A percentile compares a stretch with the other conserved stretches of the same genome.
Evolutionary conservation across 2,113 vertebrate species (phyloP).

Genomic region (Mohoua ochrocephala): DNA sequence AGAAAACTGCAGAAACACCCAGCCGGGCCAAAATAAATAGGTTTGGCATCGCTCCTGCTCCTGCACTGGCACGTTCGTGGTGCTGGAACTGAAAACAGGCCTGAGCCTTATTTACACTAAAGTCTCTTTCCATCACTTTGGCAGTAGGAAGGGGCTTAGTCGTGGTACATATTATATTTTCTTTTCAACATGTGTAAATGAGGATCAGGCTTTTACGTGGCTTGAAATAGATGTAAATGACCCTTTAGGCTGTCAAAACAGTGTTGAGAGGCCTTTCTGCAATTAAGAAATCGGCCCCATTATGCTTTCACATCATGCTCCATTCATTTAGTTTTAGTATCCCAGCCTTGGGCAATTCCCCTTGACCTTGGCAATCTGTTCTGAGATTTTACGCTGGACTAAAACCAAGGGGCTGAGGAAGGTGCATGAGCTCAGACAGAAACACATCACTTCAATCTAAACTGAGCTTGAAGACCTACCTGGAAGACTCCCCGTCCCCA

Average conservation of each 20-base stretch:
- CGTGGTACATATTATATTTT: conserved; percentile 5
- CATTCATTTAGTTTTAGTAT: not conserved
- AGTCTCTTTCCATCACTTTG: conserved; percentile 44
- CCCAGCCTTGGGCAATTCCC: not conserved
- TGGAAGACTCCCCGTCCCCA: not conserved
- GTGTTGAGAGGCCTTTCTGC: conserved; percentile 10
- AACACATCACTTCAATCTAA: not conserved
- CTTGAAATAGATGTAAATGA: conserved; percentile 52
- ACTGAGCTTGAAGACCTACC: not conserved
- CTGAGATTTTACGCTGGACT: not conserved
- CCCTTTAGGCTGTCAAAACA: conserved; percentile 23
- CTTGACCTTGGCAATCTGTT: not conserved
- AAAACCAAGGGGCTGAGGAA: not conserved
- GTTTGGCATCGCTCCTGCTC: conserved; percentile 13
- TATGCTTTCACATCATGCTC: conserved; percentile 11
- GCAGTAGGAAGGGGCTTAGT: conserved; percentile 9
- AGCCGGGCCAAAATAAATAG: conserved; percentile 8
- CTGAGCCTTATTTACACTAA: conserved; percentile 29
- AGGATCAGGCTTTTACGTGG: not conserved
- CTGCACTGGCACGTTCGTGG: not conserved
- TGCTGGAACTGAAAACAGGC: not conserved
- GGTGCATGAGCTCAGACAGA: not conserved
- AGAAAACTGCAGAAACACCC: conserved; percentile 17
- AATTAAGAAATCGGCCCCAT: not conserved
- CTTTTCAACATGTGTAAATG: conserved; percentile 31